A percentile compares a stretch with the other conserved stretches of the same genome.
phyloP scores from a whole-genome alignment of 2,888 invertebrate species.

The Conus canariensis region DNA sequence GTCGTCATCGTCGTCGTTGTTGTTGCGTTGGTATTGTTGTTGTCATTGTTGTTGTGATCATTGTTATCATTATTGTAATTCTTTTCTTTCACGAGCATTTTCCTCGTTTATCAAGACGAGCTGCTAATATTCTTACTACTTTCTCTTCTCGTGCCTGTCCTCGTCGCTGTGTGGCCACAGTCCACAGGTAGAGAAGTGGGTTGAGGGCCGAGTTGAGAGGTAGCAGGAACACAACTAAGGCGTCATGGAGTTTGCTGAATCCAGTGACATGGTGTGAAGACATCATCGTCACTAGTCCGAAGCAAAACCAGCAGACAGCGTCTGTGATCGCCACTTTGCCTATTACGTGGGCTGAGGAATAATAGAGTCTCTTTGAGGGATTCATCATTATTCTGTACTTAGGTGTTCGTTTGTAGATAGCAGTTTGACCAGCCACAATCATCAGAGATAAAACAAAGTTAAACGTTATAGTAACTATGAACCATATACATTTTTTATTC shows the following conservation, averaged over 20 bases:
- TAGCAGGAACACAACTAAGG: background rate
- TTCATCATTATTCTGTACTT: background rate
- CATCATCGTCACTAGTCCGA: background rate
- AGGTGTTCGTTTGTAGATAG: background rate
- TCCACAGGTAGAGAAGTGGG: background rate
- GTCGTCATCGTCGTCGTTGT: too few species aligned
- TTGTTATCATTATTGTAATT: too few species aligned
- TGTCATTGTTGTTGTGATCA: too few species aligned
- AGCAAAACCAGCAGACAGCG: background rate
- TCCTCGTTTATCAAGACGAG: background rate
- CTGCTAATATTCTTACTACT: background rate
- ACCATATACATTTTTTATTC: background rate
- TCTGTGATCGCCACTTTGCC: background rate
- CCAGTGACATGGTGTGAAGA: too few species aligned
- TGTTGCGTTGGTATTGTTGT: too few species aligned
- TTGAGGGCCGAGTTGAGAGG: constrained; percentile 3
- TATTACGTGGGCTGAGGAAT: background rate
- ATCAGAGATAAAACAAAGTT: background rate
- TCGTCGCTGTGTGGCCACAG: background rate
- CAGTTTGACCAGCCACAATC: background rate
- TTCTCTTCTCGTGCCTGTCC: background rate
- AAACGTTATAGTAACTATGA: background rate
- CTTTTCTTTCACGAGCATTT: too few species aligned
- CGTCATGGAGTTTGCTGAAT: background rate
- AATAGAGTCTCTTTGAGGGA: background rate